Evolutionary conservation across 2,888 invertebrate species (phyloP).

Genomic region (Malachius bipustulatus): DNA sequence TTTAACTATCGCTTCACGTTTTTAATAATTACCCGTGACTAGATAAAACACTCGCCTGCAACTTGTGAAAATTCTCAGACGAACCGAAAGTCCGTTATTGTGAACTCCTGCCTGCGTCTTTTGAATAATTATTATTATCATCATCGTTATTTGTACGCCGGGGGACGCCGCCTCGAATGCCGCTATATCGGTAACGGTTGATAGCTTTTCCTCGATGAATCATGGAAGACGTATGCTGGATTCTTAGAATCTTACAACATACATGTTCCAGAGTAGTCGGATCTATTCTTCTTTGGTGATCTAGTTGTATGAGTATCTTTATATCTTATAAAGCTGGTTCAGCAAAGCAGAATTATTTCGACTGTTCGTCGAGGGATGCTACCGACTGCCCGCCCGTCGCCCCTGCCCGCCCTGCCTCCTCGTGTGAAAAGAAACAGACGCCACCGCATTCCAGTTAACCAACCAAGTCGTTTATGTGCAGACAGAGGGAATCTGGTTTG

Average conservation of each 20-base stretch:
- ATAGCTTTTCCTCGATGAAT: no score
- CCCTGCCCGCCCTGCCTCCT: conserved; percentile 11
- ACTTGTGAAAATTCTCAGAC: conserved; percentile 23
- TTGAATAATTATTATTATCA: no score
- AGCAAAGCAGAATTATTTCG: conserved; percentile 39
- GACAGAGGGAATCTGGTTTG: conserved; percentile 34
- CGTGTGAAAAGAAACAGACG: no score
- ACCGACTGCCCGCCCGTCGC: conserved; percentile 11
- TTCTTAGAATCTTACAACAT: not conserved
- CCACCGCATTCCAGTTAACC: no score
- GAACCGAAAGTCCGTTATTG: no score
- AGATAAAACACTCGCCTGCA: conserved; percentile 38
- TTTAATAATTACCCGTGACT: conserved; percentile 30
- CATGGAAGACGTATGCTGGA: no score
- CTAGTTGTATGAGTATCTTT: conserved; percentile 38
- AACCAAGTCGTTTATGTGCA: no score
- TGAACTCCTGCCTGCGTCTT: no score
- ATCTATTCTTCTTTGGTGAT: conserved; percentile 40
- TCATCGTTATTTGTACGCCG: no score
- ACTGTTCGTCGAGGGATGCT: conserved; percentile 26
- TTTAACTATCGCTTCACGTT: conserved; percentile 33
- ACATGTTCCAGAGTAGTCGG: conserved; percentile 22
- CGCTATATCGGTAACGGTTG: no score
- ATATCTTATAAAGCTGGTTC: conserved; percentile 38
- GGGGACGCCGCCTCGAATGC: no score